Evolutionary conservation across 2,888 invertebrate species (phyloP), one percentile per base, ranked within the genome.

Genomic region (Melolontha melolontha): DNA sequence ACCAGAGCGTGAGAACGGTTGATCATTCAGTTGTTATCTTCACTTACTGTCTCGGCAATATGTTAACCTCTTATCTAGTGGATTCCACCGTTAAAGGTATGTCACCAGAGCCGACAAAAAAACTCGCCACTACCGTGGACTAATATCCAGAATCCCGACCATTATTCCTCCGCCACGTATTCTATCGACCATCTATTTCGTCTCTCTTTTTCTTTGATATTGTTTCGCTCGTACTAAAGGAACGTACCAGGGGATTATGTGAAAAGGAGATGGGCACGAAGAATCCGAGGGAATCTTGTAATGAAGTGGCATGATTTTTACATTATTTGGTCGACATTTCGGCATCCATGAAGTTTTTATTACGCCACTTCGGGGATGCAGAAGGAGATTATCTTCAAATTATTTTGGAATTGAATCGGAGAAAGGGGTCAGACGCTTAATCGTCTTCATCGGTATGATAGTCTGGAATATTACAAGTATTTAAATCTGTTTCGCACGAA

Each of bases 31-130:
- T 72, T 76, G 78, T 80, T 81, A 81, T 81, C 81, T 80, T 75
- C 75, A 75, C 74, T 75, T 75, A 75, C 76, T 76, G 80, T 79
- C 80, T 78, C 77, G 78, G 78, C 79, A 79, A 81, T 81, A 81
- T 79, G 80, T 81, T 81, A 81, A 80, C 80, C 80, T 80, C 81
- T 82, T 81, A 81, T 81, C 81, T 81, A 71, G 74, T 75, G 76
- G 77, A 81, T 81, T 80, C 80, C 78, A 74, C 77, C 76, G 78
- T 75, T 78, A 77, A 79, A 80, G 81, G 81, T 81, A 81, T 81
- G 81, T 80, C 81, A 81, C 81, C 78, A 75, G 76, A 74, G 75
- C 79, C 78, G 79, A 79, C 80, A 80, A 80, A 81, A 73, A 80
- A 79, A 78, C 77, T 76, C 76, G 76, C 73, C 78, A 79, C 79